These are phyloP conservation scores for Morphnarchus princeps DNA, from an alignment of 2,113 vertebrate species.

Conservation along the genomic window DNA sequence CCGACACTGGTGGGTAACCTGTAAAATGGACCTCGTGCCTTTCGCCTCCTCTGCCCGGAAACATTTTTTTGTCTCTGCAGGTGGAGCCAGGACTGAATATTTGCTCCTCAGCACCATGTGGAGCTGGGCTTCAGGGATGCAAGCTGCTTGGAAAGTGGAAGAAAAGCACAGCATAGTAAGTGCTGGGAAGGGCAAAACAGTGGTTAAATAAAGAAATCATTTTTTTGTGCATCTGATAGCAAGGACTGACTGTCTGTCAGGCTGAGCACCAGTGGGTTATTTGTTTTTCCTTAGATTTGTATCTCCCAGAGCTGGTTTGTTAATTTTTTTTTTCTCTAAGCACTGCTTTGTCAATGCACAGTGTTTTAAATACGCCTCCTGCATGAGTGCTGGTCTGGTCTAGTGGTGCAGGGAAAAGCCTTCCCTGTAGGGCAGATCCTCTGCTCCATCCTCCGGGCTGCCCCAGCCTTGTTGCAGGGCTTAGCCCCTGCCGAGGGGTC, in stretches of 20 bases:
- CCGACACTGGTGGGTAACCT: background rate
- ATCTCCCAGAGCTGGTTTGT: background rate
- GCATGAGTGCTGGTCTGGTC: background rate
- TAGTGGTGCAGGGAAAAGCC: background rate
- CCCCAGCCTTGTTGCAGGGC: background rate
- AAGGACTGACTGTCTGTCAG: background rate
- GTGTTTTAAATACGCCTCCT: background rate
- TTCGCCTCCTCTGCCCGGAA: background rate
- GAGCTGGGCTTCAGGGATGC: background rate
- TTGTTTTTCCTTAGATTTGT: constrained; percentile 4
- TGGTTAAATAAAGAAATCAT: background rate
- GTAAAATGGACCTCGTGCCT: background rate
- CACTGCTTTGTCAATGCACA: background rate
- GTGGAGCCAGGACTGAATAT: background rate
- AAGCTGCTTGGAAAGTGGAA: background rate
- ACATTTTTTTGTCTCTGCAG: background rate
- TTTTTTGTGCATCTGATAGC: background rate
- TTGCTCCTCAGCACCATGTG: background rate
- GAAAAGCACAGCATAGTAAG: background rate
- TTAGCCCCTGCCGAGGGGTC: background rate
- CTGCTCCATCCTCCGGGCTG: background rate
- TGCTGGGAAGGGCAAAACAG: background rate
- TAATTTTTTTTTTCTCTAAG: background rate
- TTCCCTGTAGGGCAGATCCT: background rate
- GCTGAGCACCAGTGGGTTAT: background rate